phyloP scores from a whole-genome alignment of 1,140 invertebrate genomes.

The Anoplolepis gracilipes region DNA sequence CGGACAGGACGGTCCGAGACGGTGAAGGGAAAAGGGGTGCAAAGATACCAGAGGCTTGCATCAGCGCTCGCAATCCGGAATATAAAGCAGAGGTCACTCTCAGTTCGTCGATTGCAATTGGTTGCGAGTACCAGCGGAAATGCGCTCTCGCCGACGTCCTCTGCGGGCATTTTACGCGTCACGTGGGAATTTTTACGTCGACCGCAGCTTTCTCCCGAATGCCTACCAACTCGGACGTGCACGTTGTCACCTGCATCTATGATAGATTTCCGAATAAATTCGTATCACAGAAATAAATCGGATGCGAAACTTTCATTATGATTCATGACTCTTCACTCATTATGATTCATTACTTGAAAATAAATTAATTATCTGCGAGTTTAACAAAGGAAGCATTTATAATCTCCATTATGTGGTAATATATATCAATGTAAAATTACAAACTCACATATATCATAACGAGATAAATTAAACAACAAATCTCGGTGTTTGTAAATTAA shows the following conservation, averaged over 20 bases:
- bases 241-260: slow-evolving; percentile 26
- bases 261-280: slow-evolving; percentile 6
- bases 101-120: slow-evolving; percentile 56
- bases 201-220: background rate
- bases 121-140: slow-evolving; percentile 44
- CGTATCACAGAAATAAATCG: background rate
- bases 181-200: slow-evolving; percentile 60
- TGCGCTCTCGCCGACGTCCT: background rate
- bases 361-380: background rate
- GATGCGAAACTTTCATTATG: background rate
- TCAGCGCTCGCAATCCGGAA: slow-evolving; percentile 77
- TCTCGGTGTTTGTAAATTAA: slow-evolving; percentile 6
- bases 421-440: background rate
- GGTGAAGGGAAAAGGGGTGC: slow-evolving; percentile 1
- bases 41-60: slow-evolving; percentile 70
- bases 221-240: slow-evolving; percentile 18
- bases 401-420: no score
- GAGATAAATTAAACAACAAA: background rate
- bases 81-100: slow-evolving; percentile 78
- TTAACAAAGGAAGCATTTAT: slow-evolving; percentile 1
- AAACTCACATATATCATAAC: background rate
- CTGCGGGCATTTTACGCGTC: slow-evolving; percentile 58
- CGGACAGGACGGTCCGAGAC: slow-evolving; percentile 28
- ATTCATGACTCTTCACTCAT: no score
- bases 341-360: background rate